Percentiles rank a stretch among this genome's conserved stretches.
phyloP scores from a whole-genome alignment of 2,888 invertebrate genomes.

The Tanytarsus gracilentus region DNA sequence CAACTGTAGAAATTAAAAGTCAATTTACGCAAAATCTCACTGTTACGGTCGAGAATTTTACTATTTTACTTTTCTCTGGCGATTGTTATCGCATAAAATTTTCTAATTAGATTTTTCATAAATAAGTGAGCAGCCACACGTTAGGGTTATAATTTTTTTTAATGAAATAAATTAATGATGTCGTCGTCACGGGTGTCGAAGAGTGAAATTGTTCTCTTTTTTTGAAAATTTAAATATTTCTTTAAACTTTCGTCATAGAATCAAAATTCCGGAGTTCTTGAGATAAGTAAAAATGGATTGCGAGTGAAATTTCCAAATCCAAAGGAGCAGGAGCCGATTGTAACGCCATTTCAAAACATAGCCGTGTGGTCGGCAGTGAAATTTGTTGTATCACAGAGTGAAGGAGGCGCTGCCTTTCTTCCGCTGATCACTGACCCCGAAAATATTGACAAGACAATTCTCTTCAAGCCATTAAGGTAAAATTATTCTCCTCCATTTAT shows the following conservation, averaged over 20 bases:
- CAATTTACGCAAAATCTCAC: no score
- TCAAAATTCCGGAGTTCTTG: slow-evolving; percentile 38
- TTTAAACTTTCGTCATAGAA: slow-evolving; percentile 33
- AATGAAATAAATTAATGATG: no score
- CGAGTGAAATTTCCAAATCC: slow-evolving; percentile 57
- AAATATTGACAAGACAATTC: slow-evolving; percentile 61
- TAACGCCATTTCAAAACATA: slow-evolving; percentile 82
- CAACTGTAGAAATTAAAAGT: no score
- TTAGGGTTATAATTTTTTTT: no score
- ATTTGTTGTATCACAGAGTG: slow-evolving; percentile 60
- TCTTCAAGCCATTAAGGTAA: slow-evolving; percentile 49
- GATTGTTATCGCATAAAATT: no score
- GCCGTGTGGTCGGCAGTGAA: slow-evolving; percentile 90
- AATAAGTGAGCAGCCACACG: no score
- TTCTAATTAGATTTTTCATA: no score
- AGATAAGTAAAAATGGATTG: slow-evolving; percentile 50
- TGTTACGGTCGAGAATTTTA: no score
- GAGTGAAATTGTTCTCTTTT: no score
- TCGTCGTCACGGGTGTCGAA: no score
- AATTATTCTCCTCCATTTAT: slow-evolving; percentile 1
- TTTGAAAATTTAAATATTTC: no score
- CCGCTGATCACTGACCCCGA: slow-evolving; percentile 77
- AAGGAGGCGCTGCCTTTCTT: slow-evolving; percentile 62
- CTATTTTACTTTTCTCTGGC: no score
- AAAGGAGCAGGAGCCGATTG: slow-evolving; percentile 50